Base-by-base conservation (phyloP, 1,140 invertebrate species). In the Chrysomallon squamiferum region DNA sequence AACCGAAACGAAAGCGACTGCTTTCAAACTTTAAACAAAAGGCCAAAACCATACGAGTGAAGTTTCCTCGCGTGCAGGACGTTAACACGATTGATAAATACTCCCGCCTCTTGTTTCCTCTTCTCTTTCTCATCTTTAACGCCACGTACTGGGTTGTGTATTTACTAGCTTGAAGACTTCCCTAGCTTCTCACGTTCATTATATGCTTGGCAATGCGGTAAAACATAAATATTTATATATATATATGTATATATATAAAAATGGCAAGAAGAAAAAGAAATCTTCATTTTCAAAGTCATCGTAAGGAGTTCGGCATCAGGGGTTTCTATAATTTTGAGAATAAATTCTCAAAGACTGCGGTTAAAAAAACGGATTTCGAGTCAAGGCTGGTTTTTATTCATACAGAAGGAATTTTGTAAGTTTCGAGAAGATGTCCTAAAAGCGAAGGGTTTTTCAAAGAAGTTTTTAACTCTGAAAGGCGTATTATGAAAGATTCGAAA, bases 31-130 rank as follows among this genome's bases (percentile, higher is more conserved):
- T 83, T 49, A 80, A 72, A 64, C 69, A 78, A 41, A 77, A 74
- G 62, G 81, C 82, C 2, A 80, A 82, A 58, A 74, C 66, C 25
- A 73, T 84, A 41, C 76, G 75, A 29, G 73, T 74, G 35, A 79
- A 79, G 62, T 92, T 98, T 87, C 96, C 95, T 1, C 92, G 93
- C 84, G 96, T 98, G 73, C 93, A 95, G 79, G 95, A 98, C 85
- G 95, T 99, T 41, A 98, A 97, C 83, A 92, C 96, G 50, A 98
- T 99, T 76, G 96, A 98, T 85, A 96, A 96, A 79, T 97, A 96
- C 81, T 96, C 95, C 9, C 88, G 96, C 68, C 90, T 97, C 66
- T 88, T 97, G 59, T 99, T 99, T 86, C 96, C 96, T 0, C 90
- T 96, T 27, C 92, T 95, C 65, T 99, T 98, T 83, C 89, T 97